Percentiles rank a stretch among this genome's conserved stretches.
Evolutionary conservation across 2,797 vertebrate species (phyloP).

Genomic region (Sebastes minor): DNA sequence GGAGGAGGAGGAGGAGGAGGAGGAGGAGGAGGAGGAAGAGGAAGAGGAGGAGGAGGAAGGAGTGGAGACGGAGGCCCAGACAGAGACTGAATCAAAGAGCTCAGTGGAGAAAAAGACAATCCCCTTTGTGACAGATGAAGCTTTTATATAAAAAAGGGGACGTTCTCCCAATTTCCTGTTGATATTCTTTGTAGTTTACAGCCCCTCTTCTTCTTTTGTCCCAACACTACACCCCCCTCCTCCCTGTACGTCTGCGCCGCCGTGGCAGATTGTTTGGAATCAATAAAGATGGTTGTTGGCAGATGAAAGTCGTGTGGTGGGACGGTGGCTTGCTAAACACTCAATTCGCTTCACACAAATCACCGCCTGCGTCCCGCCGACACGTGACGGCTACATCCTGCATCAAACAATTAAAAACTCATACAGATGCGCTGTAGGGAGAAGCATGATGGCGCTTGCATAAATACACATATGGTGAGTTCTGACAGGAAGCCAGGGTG

Average conservation of each 20-base stretch:
- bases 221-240: slow-evolving; percentile 17
- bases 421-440: slow-evolving; percentile 63
- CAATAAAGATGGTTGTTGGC: slow-evolving; percentile 75
- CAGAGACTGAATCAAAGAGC: slow-evolving; percentile 63
- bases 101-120: slow-evolving; percentile 50
- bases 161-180: slow-evolving; percentile 66
- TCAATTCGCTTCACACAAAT: slow-evolving; percentile 72
- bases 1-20: background rate
- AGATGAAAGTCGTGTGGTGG: slow-evolving; percentile 70
- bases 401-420: slow-evolving; percentile 68
- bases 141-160: slow-evolving; percentile 50
- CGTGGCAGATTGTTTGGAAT: slow-evolving; percentile 71
- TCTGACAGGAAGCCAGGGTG: slow-evolving; percentile 41
- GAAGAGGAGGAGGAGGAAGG: slow-evolving; percentile 23
- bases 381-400: slow-evolving; percentile 58
- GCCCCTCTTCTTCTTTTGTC: slow-evolving; percentile 19
- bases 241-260: slow-evolving; percentile 31
- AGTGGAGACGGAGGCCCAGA: slow-evolving; percentile 43
- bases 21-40: no score
- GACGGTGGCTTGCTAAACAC: slow-evolving; percentile 65
- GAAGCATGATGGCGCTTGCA: slow-evolving; percentile 13
- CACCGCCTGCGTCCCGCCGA: slow-evolving; percentile 43
- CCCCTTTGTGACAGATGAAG: slow-evolving; percentile 61
- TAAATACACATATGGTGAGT: slow-evolving; percentile 57
- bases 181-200: slow-evolving; percentile 64